These are phyloP conservation scores for Bradypus variegatus DNA, from an alignment of 2,797 vertebrate species.

Conservation along the genomic window DNA sequence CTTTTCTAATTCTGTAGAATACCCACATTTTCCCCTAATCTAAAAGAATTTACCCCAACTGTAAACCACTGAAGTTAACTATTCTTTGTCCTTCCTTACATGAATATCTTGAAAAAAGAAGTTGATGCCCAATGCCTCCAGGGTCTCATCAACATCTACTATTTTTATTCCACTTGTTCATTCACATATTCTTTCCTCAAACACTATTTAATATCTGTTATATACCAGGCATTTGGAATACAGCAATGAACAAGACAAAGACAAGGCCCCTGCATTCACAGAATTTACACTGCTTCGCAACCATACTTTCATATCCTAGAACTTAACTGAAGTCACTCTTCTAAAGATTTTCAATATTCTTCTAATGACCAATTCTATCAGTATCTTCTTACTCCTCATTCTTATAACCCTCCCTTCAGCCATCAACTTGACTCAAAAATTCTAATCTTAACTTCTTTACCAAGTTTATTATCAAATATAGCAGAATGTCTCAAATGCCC, in stretches of 20 bases:
- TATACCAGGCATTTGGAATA: not conserved
- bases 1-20: constrained; percentile 21
- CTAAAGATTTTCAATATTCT: not conserved
- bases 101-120: not conserved
- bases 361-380: not conserved
- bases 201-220: not conserved
- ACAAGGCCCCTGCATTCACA: not conserved
- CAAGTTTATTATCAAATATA: not conserved
- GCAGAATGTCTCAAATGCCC: not conserved
- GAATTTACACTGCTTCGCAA: not conserved
- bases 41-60: not conserved
- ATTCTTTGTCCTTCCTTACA: constrained; percentile 17
- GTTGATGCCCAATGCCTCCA: not conserved
- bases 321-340: not conserved
- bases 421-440: not conserved
- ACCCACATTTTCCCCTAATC: not conserved
- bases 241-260: constrained; percentile 10
- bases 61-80: not conserved
- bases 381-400: not conserved
- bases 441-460: not conserved
- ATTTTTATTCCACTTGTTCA: not conserved
- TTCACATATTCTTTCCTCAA: constrained; percentile 19
- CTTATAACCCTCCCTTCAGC: not conserved
- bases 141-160: too few relatives aligned
- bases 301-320: constrained; percentile 16